These are phyloP conservation scores for Uloborus plumipes DNA, from an alignment of 2,888 invertebrate species.

Conservation along the genomic window DNA sequence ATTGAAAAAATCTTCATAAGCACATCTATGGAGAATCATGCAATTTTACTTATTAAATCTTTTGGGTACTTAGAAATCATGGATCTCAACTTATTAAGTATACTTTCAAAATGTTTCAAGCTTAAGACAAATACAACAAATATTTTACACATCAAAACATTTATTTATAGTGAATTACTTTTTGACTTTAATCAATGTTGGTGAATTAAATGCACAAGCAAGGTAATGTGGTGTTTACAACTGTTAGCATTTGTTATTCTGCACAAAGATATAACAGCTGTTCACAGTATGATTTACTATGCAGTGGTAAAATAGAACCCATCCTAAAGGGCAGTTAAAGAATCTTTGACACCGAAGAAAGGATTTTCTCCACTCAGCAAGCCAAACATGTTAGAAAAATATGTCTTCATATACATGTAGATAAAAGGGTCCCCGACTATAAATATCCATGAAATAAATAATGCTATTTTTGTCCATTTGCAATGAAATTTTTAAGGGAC, in stretches of 20 bases:
- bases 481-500: too few species aligned
- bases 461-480: background rate
- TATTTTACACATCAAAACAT: conserved; percentile 4
- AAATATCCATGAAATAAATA: background rate
- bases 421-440: conserved; percentile 11
- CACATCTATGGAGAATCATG: too few species aligned
- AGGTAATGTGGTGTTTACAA: conserved; percentile 10
- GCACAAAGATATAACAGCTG: background rate
- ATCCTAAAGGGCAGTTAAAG: conserved; percentile 1
- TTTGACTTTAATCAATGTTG: too few species aligned
- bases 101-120: too few species aligned
- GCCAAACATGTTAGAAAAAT: conserved; percentile 66
- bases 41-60: too few species aligned
- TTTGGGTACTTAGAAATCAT: too few species aligned
- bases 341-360: background rate
- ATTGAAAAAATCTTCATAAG: too few species aligned
- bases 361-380: conserved; percentile 21
- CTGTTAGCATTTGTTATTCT: background rate
- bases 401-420: conserved; percentile 44
- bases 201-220: background rate
- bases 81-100: too few species aligned
- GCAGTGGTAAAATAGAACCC: conserved; percentile 26
- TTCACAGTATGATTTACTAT: conserved; percentile 21
- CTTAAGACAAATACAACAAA: too few species aligned
- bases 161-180: conserved; percentile 1